Percentiles rank a stretch among this genome's conserved stretches.
Evolutionary conservation across 2,113 vertebrate genomes (phyloP).

Genomic region (Malurus melanocephalus): DNA sequence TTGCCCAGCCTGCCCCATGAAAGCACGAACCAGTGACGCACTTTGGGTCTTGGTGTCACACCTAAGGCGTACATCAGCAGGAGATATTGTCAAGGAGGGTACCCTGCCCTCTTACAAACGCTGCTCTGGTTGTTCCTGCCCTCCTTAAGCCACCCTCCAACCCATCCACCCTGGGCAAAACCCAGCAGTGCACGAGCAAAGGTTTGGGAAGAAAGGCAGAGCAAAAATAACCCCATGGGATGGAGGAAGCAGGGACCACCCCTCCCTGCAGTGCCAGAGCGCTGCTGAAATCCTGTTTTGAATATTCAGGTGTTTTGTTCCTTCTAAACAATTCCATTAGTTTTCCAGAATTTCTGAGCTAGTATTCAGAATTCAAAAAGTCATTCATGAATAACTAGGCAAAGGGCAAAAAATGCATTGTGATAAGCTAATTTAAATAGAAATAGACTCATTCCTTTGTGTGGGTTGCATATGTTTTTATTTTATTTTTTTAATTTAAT

Average conservation of each 20-base stretch:
- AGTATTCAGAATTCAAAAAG: slow-evolving; percentile 11
- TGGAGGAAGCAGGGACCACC: rapidly evolving
- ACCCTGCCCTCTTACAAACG: not conserved
- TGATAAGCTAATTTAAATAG: slow-evolving; percentile 56
- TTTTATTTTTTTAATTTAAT: not conserved
- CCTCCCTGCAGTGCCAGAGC: not conserved
- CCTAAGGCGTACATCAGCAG: not conserved
- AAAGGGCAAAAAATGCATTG: slow-evolving; percentile 50
- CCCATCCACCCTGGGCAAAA: rapidly evolving
- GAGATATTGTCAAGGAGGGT: rapidly evolving
- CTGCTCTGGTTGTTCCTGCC: not conserved
- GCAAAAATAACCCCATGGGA: rapidly evolving
- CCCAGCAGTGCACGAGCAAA: rapidly evolving
- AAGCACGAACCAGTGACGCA: rapidly evolving
- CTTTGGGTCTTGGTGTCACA: not conserved
- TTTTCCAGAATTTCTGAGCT: not conserved
- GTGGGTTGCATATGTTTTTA: not conserved
- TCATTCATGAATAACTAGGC: slow-evolving; percentile 16
- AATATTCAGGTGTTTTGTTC: not conserved
- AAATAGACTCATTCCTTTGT: slow-evolving; percentile 23
- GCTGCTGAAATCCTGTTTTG: not conserved
- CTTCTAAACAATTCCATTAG: not conserved
- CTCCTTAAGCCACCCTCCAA: not conserved
- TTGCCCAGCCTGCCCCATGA: not conserved
- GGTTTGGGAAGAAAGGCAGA: not conserved